These are phyloP conservation scores for Nephrotoma guestfalica DNA, from an alignment of 2,888 invertebrate genomes.

Conservation along the genomic window DNA sequence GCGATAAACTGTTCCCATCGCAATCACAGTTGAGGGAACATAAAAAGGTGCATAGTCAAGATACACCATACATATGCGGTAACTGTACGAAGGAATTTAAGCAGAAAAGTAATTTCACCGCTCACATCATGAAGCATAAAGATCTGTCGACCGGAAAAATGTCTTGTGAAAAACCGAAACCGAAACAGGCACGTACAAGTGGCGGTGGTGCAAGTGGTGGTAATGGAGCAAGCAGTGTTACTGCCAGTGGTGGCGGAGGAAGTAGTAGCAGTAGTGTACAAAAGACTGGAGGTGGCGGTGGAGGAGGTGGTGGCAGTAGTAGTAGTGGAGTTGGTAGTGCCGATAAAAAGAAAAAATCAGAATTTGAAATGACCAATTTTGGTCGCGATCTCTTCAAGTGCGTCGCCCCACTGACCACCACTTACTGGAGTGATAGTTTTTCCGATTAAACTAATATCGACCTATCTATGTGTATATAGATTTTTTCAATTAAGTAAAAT, in stretches of 20 bases:
- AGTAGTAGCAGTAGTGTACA: not conserved
- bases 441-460: slow-evolving; percentile 24
- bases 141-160: slow-evolving; percentile 8
- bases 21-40: slow-evolving; percentile 37
- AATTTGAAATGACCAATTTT: slow-evolving; percentile 18
- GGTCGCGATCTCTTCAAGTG: slow-evolving; percentile 33
- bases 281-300: not conserved
- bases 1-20: slow-evolving; percentile 35
- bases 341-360: slow-evolving; percentile 9
- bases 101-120: slow-evolving; percentile 29
- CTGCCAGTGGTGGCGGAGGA: not conserved
- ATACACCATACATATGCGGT: slow-evolving; percentile 28
- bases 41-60: slow-evolving; percentile 32
- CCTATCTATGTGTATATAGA: not conserved
- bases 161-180: not conserved
- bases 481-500: slow-evolving; percentile 1
- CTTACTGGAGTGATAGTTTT: slow-evolving; percentile 35
- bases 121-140: slow-evolving; percentile 32
- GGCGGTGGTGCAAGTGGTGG: not conserved
- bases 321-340: not conserved
- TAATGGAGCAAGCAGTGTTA: not conserved
- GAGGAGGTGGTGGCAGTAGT: not conserved
- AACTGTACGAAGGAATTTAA: slow-evolving; percentile 33
- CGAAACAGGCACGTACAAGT: not conserved
- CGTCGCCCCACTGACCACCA: slow-evolving; percentile 33